Evolutionary conservation across 2,113 vertebrate genomes (phyloP).

Genomic region (Clinocottus analis): DNA sequence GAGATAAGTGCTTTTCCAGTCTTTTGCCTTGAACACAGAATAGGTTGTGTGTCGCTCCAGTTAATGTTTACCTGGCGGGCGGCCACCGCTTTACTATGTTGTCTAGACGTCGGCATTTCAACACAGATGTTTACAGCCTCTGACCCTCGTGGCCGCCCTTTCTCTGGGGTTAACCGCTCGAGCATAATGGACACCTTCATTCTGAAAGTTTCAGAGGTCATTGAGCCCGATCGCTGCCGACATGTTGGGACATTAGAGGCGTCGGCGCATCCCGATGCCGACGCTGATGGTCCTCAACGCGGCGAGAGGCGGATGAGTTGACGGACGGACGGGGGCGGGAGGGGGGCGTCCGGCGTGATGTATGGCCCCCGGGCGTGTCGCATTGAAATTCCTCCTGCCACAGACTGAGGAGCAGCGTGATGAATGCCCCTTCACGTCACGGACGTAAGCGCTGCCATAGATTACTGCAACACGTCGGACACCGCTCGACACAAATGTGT

Average conservation of each 20-base stretch:
- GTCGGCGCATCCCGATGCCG: constrained; percentile 42
- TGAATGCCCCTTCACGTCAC: constrained; percentile 79
- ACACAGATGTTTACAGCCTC: constrained; percentile 56
- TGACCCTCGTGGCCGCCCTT: constrained; percentile 34
- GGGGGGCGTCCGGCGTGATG: constrained; percentile 73
- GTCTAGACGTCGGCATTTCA: constrained; percentile 75
- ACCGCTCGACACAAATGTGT: constrained; percentile 75
- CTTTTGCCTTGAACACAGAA: constrained; percentile 79
- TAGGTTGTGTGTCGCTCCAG: constrained; percentile 75
- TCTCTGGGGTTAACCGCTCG: constrained; percentile 15
- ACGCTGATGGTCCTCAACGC: constrained; percentile 16
- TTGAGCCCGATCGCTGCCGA: constrained; percentile 26
- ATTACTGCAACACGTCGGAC: constrained; percentile 75
- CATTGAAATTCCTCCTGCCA: constrained; percentile 76
- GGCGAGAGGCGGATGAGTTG: constrained; percentile 25
- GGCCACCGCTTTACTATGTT: constrained; percentile 71
- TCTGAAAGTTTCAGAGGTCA: constrained; percentile 20
- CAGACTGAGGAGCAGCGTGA: constrained; percentile 68
- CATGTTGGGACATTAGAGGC: constrained; percentile 14
- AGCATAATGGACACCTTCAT: constrained; percentile 35
- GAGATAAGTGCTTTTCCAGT: constrained; percentile 89
- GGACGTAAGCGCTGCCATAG: constrained; percentile 74
- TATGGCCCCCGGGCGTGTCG: constrained; percentile 58
- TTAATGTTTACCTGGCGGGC: constrained; percentile 77
- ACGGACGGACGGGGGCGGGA: too few species aligned